These are phyloP conservation scores for Sericinus montela DNA, from an alignment of 2,888 invertebrate species.

Conservation along the genomic window DNA sequence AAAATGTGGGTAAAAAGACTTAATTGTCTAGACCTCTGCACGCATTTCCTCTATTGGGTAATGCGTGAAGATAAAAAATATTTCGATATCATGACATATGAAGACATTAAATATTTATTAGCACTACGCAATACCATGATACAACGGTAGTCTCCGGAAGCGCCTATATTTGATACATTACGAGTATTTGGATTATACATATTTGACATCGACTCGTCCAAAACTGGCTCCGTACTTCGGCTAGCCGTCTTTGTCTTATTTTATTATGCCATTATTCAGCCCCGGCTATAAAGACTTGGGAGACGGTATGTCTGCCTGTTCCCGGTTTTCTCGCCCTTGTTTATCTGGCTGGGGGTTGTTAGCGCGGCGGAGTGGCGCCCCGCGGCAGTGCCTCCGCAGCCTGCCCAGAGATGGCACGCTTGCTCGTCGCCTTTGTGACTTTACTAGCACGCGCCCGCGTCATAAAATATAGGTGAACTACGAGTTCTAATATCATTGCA, in stretches of 20 bases:
- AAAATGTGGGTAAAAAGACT: too few relatives aligned
- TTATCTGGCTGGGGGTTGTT: conserved; percentile 69
- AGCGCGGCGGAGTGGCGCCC: conserved; percentile 50
- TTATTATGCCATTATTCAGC: conserved; percentile 62
- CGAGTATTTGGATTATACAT: conserved; percentile 32
- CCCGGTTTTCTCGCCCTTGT: conserved; percentile 73
- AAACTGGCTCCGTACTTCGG: conserved; percentile 32
- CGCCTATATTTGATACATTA: conserved; percentile 27
- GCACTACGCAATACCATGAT: too few relatives aligned
- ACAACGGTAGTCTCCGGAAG: conserved; percentile 7
- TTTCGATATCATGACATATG: too few relatives aligned
- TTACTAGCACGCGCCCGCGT: conserved; percentile 42
- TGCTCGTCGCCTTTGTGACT: conserved; percentile 41
- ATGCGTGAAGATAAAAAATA: too few relatives aligned
- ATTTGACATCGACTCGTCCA: conserved; percentile 35
- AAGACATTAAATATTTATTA: too few relatives aligned
- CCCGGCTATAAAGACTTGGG: conserved; percentile 62
- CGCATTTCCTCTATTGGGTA: too few relatives aligned
- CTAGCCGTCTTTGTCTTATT: conserved; percentile 69
- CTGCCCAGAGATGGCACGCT: conserved; percentile 71
- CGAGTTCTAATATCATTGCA: conserved; percentile 30
- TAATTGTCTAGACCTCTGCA: too few relatives aligned
- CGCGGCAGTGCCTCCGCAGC: conserved; percentile 41
- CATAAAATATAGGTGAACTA: conserved; percentile 56
- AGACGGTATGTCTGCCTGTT: conserved; percentile 77